Evolutionary conservation across 1,140 invertebrate genomes (phyloP).

Genomic region (Zaprionus kolodkinae): DNA sequence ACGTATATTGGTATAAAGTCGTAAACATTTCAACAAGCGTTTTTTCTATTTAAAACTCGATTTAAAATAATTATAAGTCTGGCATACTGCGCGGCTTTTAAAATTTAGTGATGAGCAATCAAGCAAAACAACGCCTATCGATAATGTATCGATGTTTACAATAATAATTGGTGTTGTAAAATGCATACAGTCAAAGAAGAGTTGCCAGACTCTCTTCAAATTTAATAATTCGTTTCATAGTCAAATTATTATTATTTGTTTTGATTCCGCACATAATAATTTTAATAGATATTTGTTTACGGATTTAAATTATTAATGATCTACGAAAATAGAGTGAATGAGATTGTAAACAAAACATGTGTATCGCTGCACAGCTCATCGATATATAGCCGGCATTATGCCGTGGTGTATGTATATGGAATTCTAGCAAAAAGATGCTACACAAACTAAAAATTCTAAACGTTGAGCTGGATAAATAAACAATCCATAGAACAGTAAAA

Average conservation of each 20-base stretch:
- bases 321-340: neutral
- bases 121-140: neutral
- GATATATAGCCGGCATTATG: neutral
- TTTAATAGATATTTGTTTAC: neutral
- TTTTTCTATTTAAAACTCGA: neutral
- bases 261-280: neutral
- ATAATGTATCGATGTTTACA: neutral
- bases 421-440: neutral
- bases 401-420: neutral
- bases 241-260: neutral
- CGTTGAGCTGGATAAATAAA: neutral
- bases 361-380: neutral
- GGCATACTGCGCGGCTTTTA: neutral
- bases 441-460: neutral
- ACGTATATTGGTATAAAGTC: too few relatives aligned
- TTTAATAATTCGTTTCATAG: neutral
- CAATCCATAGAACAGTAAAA: neutral
- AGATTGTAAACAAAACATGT: neutral
- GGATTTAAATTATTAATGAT: neutral
- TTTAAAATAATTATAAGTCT: neutral
- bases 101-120: neutral
- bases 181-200: neutral
- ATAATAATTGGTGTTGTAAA: neutral
- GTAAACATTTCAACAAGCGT: too few relatives aligned
- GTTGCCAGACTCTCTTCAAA: neutral